These are phyloP conservation scores for Syndactyla subalaris DNA, from an alignment of 2,797 vertebrate species.

Conservation along the genomic window DNA sequence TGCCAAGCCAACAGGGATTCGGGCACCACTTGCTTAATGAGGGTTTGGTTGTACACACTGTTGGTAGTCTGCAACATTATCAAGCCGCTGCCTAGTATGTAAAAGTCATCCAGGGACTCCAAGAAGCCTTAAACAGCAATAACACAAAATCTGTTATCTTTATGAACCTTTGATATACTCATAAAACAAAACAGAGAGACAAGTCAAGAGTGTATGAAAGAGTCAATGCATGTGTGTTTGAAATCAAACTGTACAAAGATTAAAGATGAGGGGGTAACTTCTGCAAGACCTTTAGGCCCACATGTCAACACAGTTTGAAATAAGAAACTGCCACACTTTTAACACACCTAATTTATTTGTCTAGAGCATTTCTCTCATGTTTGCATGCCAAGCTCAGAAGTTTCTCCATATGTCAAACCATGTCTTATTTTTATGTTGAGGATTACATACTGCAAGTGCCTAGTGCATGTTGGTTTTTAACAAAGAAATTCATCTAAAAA, in stretches of 20 bases:
- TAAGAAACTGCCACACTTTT: not conserved
- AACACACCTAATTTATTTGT: not conserved
- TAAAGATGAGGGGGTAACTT: not conserved
- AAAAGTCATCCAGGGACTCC: constrained; percentile 90
- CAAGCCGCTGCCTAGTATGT: constrained; percentile 82
- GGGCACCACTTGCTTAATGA: constrained; percentile 78
- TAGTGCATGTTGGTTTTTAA: not conserved
- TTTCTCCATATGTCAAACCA: not conserved
- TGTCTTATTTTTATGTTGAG: not conserved
- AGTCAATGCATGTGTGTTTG: not conserved
- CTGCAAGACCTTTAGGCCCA: not conserved
- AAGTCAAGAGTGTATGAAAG: not conserved
- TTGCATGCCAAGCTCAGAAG: not conserved
- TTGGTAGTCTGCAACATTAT: constrained; percentile 93
- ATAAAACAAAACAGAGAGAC: not conserved
- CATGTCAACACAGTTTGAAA: not conserved
- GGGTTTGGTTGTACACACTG: constrained; percentile 83
- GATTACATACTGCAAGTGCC: not conserved
- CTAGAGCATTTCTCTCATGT: not conserved
- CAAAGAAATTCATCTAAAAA: not conserved
- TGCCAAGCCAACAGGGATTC: constrained; percentile 89
- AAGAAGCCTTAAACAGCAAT: constrained; percentile 82
- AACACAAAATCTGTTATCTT: not conserved
- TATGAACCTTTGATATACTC: not conserved
- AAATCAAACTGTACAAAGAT: not conserved